Evolutionary conservation across 2,113 vertebrate species (phyloP).

Genomic region (Microcebus griseorufus): DNA sequence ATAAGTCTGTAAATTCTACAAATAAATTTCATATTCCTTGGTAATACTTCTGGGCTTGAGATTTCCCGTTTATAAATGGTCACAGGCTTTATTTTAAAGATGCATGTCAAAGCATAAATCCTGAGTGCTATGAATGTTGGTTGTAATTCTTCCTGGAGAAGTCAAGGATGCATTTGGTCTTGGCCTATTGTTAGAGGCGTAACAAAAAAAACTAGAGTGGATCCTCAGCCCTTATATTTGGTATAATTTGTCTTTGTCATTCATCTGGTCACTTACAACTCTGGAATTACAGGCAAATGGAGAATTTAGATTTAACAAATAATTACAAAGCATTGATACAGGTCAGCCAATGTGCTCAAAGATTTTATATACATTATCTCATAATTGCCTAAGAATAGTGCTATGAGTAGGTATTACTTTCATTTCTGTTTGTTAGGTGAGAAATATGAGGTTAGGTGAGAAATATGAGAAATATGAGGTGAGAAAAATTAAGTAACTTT

Average conservation of each 20-base stretch:
- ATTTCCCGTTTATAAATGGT: conserved; percentile 51
- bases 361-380: not conserved
- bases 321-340: not conserved
- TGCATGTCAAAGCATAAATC: conserved; percentile 50
- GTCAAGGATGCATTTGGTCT: conserved; percentile 27
- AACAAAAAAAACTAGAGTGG: not conserved
- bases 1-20: conserved; percentile 54
- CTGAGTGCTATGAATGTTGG: not conserved
- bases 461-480: not conserved
- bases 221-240: not conserved
- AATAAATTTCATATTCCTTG: conserved; percentile 55
- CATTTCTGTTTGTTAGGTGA: not conserved
- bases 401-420: not conserved
- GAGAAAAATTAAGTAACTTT: not conserved
- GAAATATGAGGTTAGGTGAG: not conserved
- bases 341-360: not conserved
- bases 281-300: not conserved
- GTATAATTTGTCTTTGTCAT: not conserved
- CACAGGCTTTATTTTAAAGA: conserved; percentile 57
- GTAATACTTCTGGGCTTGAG: conserved; percentile 43
- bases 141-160: conserved; percentile 44
- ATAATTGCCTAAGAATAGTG: not conserved
- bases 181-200: conserved; percentile 3
- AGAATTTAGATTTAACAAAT: conserved; percentile 22
- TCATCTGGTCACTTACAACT: not conserved